These are phyloP conservation scores for Andricus grossulariae DNA, from an alignment of 1,140 invertebrate genomes.

Conservation along the genomic window DNA sequence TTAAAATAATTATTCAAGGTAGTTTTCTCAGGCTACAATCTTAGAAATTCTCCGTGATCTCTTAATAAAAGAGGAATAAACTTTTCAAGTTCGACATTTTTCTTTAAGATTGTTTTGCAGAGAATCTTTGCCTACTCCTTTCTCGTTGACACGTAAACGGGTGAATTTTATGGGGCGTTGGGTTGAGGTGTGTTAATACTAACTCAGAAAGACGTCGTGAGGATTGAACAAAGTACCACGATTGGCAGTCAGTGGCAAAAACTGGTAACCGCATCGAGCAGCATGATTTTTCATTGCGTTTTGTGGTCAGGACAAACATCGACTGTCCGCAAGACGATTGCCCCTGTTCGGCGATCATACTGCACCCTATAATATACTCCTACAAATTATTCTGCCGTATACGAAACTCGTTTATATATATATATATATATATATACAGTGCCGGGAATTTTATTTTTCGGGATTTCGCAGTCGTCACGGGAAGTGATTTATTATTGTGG, in stretches of 20 bases:
- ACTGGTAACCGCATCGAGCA: conserved; percentile 49
- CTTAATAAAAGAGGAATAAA: no score
- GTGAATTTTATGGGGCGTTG: background rate
- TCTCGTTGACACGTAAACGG: background rate
- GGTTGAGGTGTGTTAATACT: conserved; percentile 23
- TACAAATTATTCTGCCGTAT: background rate
- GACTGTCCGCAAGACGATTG: conserved; percentile 45
- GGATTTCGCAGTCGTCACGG: no score
- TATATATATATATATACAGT: no score
- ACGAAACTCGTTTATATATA: background rate
- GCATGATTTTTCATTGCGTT: conserved; percentile 52
- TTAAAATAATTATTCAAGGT: no score
- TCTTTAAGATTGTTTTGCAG: no score
- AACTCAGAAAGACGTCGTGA: conserved; percentile 2
- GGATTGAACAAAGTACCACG: conserved; percentile 42
- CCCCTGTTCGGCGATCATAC: conserved; percentile 40
- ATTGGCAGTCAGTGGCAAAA: conserved; percentile 53
- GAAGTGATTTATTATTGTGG: no score
- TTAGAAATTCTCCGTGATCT: no score
- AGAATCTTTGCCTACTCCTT: background rate
- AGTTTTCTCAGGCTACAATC: no score
- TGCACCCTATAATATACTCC: conserved; percentile 34
- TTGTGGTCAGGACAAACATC: conserved; percentile 46
- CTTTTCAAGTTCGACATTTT: no score
- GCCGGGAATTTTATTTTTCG: no score